A percentile compares a stretch with the other conserved stretches of the same genome.
These are phyloP conservation scores for Epizoanthus ramosus DNA, from an alignment of 92 coral and sea anemone genomes.

Conservation along the genomic window DNA sequence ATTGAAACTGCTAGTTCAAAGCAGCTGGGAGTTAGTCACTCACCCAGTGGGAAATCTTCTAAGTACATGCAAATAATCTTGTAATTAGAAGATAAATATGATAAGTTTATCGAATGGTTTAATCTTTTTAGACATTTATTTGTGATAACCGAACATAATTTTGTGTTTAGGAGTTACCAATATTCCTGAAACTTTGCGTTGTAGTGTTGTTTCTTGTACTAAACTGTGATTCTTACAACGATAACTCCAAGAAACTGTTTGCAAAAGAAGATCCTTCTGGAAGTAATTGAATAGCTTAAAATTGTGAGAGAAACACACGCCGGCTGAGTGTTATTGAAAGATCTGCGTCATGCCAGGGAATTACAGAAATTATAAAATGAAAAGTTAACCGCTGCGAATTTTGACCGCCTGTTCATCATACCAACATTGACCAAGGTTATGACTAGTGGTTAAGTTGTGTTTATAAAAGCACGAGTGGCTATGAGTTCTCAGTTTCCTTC, in stretches of 20 bases:
- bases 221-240: not conserved
- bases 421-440: not conserved
- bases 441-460: too few species aligned
- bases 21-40: constrained; percentile 33
- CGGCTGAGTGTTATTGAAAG: constrained; percentile 18
- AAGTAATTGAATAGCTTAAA: constrained; percentile 1
- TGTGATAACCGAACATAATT: constrained; percentile 23
- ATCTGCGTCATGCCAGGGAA: constrained; percentile 16
- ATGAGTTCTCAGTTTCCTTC: not conserved
- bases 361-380: constrained; percentile 13
- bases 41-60: constrained; percentile 32
- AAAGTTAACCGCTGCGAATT: not conserved
- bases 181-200: not conserved
- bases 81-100: constrained; percentile 43
- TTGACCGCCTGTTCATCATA: not conserved
- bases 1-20: constrained; percentile 4
- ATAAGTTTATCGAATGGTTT: constrained; percentile 41
- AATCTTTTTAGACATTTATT: constrained; percentile 39
- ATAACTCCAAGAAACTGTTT: not conserved
- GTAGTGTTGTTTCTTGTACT: not conserved
- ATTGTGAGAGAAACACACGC: constrained; percentile 3
- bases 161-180: constrained; percentile 12
- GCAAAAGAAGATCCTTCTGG: not conserved
- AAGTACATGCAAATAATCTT: constrained; percentile 35
- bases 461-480: not conserved